Conservation (phyloP, 92 coral and sea anemone species). For the Galaxea fascicularis region DNA sequence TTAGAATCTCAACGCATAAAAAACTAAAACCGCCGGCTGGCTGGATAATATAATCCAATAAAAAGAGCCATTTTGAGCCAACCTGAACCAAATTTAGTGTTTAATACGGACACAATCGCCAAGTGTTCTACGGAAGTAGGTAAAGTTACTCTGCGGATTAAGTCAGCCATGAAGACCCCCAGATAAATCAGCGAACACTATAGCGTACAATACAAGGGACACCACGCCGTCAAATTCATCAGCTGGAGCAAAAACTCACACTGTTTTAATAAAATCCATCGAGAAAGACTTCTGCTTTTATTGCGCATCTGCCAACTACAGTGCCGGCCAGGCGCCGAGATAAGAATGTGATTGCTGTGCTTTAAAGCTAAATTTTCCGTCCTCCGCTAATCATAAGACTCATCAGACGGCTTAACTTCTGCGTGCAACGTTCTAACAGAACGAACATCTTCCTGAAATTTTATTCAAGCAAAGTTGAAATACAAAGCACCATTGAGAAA, state of each 20-base stretch:
- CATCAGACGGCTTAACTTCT: slow-evolving; percentile 35
- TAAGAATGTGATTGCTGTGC: slow-evolving; percentile 46
- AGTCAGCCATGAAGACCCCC: slow-evolving; percentile 21
- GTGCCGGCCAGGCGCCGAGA: slow-evolving; percentile 26
- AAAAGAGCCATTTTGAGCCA: neutral
- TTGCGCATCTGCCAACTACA: neutral
- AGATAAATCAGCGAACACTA: slow-evolving; percentile 23
- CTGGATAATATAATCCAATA: slow-evolving; percentile 35
- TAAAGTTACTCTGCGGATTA: slow-evolving; percentile 5
- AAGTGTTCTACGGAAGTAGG: slow-evolving; percentile 30
- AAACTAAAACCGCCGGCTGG: slow-evolving; percentile 19
- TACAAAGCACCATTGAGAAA: neutral
- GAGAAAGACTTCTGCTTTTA: neutral
- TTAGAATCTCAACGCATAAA: neutral
- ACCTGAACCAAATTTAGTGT: slow-evolving; percentile 22
- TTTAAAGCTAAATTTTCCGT: slow-evolving; percentile 14
- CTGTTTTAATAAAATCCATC: slow-evolving; percentile 1
- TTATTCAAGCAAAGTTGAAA: neutral
- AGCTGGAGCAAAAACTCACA: slow-evolving; percentile 27
- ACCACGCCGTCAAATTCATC: slow-evolving; percentile 27
- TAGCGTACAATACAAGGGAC: slow-evolving; percentile 4
- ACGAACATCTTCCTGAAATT: neutral
- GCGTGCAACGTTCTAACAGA: neutral
- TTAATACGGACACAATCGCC: neutral
- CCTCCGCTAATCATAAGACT: slow-evolving; percentile 9